These are phyloP conservation scores for Pao palembangensis DNA, from an alignment of 2,113 vertebrate genomes.

Conservation along the genomic window DNA sequence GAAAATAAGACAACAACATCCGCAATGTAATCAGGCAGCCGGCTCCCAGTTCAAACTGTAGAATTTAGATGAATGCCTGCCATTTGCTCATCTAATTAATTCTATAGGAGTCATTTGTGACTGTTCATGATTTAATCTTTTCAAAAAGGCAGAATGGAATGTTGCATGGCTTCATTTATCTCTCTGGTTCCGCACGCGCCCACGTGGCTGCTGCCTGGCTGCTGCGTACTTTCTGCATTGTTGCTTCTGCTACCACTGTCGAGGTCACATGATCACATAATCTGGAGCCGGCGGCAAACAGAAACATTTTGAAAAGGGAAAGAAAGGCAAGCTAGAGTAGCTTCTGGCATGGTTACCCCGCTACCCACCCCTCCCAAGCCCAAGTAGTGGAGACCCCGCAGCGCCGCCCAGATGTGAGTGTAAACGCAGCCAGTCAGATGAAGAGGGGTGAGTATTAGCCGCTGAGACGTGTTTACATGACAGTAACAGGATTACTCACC, in stretches of 20 bases:
- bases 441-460: constrained; percentile 10
- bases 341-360: constrained; percentile 51
- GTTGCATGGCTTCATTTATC: constrained; percentile 62
- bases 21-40: constrained; percentile 34
- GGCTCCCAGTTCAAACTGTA: constrained; percentile 22
- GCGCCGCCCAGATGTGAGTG: neutral
- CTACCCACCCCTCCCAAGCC: constrained; percentile 8
- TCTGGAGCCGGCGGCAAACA: constrained; percentile 64
- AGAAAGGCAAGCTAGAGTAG: constrained; percentile 49
- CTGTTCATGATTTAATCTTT: constrained; percentile 54
- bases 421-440: constrained; percentile 28
- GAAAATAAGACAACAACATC: constrained; percentile 33
- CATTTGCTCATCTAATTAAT: constrained; percentile 59
- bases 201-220: too few relatives aligned
- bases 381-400: constrained; percentile 23
- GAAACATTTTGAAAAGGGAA: constrained; percentile 59
- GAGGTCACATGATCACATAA: constrained; percentile 59
- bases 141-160: constrained; percentile 53
- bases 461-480: constrained; percentile 36
- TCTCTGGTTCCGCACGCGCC: constrained; percentile 1
- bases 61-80: constrained; percentile 38
- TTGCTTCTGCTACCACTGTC: constrained; percentile 33
- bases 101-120: constrained; percentile 59
- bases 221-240: constrained; percentile 17
- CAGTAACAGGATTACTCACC: constrained; percentile 48